Conservation (phyloP, 2,888 invertebrate genomes). For the Drosophila paucipuncta region DNA sequence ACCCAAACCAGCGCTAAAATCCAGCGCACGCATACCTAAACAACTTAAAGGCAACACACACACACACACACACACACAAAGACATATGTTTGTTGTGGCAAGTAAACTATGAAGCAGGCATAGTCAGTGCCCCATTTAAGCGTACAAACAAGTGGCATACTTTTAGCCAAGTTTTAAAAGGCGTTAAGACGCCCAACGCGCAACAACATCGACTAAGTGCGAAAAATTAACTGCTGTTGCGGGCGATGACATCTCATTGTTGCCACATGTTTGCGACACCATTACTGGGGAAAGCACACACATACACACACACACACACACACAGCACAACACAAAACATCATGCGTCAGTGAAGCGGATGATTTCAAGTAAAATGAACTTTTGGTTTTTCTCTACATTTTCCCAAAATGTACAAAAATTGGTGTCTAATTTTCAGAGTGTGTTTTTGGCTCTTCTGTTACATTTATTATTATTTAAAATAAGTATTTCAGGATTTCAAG, state of each 20-base stretch:
- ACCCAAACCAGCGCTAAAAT: neutral
- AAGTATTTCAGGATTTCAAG: neutral
- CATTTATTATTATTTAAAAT: neutral
- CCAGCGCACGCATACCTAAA: neutral
- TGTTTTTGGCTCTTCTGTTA: neutral
- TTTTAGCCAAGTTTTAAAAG: constrained; percentile 46
- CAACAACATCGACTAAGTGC: constrained; percentile 42
- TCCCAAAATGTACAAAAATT: neutral
- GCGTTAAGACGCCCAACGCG: constrained; percentile 36
- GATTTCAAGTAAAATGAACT: neutral
- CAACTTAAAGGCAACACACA: neutral
- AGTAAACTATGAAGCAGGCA: constrained; percentile 31
- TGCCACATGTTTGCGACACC: constrained; percentile 5
- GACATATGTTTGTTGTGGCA: constrained; percentile 17
- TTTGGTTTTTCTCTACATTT: neutral
- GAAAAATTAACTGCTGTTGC: constrained; percentile 47
- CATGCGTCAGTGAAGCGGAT: neutral
- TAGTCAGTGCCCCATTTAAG: constrained; percentile 16
- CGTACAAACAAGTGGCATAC: constrained; percentile 33
- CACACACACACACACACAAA: neutral
- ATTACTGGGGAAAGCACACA: neutral
- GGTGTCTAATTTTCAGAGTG: neutral
- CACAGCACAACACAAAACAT: neutral
- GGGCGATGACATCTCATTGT: constrained; percentile 8
- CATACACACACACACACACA: neutral